phyloP scores from a whole-genome alignment of 1,140 invertebrate genomes.

The Oryctes rhinoceros region DNA sequence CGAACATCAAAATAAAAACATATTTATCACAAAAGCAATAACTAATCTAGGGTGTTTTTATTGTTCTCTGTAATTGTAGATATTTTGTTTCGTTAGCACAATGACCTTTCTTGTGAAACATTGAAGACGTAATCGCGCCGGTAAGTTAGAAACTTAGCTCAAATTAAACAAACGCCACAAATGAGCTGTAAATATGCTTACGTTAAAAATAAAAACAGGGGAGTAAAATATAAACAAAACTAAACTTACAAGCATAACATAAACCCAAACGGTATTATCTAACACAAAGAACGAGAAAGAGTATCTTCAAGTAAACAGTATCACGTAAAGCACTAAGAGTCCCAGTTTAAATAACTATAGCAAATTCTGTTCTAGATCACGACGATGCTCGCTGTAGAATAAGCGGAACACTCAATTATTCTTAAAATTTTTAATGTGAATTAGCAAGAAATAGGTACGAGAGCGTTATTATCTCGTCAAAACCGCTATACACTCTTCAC shows the following conservation, averaged over 20 bases:
- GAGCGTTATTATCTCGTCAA: constrained; percentile 11
- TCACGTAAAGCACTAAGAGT: not conserved
- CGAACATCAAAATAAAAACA: not conserved
- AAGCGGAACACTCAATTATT: constrained; percentile 25
- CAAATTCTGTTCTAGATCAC: not conserved
- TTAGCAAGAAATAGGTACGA: constrained; percentile 6
- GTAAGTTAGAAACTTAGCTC: not conserved
- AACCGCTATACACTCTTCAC: constrained; percentile 27
- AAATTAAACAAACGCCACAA: not conserved
- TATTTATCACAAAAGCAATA: not conserved
- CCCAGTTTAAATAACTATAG: not conserved
- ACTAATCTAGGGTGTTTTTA: not conserved
- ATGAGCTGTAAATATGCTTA: not conserved
- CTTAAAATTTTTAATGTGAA: not conserved
- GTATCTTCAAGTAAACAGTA: not conserved
- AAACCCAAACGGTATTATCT: constrained; percentile 10
- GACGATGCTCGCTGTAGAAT: not conserved
- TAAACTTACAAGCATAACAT: constrained; percentile 17
- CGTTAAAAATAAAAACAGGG: not conserved
- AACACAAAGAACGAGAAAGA: not conserved
- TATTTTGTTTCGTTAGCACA: not conserved
- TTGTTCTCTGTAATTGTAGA: not conserved
- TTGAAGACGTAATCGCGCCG: not conserved
- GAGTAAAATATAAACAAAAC: constrained; percentile 17
- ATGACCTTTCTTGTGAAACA: constrained; percentile 2